phyloP scores from a whole-genome alignment of 2,113 vertebrate species.

The Platichthys flesus region DNA sequence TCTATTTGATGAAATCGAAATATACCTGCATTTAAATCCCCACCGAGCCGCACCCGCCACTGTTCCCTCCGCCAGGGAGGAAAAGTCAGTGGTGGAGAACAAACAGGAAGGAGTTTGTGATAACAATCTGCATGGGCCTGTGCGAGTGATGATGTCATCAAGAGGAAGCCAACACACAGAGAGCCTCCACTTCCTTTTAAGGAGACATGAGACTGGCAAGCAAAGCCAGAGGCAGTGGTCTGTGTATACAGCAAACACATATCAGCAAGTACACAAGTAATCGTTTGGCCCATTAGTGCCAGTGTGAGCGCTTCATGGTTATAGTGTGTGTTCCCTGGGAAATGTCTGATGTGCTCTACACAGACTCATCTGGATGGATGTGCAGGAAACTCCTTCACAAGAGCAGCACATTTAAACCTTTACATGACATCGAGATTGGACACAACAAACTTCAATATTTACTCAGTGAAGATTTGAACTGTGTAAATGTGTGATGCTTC shows the following conservation, averaged over 20 bases:
- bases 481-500: constrained; percentile 10
- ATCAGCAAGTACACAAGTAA: constrained; percentile 43
- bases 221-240: constrained; percentile 2
- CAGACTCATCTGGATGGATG: no score
- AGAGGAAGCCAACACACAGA: constrained; percentile 66
- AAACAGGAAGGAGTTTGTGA: constrained; percentile 83
- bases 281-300: constrained; percentile 34
- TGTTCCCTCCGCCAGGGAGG: constrained; percentile 32
- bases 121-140: constrained; percentile 68
- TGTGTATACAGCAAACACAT: not conserved
- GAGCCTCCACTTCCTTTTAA: constrained; percentile 73
- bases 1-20: not conserved
- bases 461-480: not conserved
- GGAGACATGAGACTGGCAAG: constrained; percentile 59
- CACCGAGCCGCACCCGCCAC: not conserved
- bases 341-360: no score
- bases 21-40: not conserved
- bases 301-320: constrained; percentile 6
- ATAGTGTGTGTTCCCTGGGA: constrained; percentile 15
- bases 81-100: constrained; percentile 46
- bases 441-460: not conserved
- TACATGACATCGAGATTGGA: constrained; percentile 7
- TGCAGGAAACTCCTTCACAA: no score
- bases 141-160: constrained; percentile 67
- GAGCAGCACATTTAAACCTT: not conserved